A percentile compares a stretch with the other conserved stretches of the same genome.
Conservation (phyloP, 1,140 invertebrate genomes). For the Meloidogyne exigua region DNA sequence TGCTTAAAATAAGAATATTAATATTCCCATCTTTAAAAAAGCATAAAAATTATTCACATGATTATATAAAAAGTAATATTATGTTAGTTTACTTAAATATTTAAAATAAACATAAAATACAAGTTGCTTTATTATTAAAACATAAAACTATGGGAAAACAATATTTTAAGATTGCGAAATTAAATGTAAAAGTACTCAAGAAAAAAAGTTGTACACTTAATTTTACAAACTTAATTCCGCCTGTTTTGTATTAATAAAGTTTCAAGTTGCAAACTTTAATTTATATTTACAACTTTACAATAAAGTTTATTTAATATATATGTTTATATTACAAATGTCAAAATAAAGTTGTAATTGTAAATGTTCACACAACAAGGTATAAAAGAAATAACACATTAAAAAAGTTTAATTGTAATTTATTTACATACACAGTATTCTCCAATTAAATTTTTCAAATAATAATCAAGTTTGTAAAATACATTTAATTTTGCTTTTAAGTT, state of each 20-base stretch:
- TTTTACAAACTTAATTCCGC: too few species aligned
- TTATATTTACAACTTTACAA: too few species aligned
- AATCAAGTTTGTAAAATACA: neutral
- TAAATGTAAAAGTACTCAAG: too few species aligned
- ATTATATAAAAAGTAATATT: neutral
- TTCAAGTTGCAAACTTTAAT: too few species aligned
- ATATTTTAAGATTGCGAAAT: too few species aligned
- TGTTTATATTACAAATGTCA: neutral
- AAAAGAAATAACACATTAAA: neutral
- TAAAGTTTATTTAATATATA: neutral
- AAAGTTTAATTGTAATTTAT: neutral
- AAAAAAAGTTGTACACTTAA: too few species aligned
- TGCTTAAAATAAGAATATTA: neutral
- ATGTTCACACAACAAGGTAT: neutral
- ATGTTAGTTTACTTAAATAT: neutral
- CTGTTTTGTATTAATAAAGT: too few species aligned
- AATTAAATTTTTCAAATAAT: neutral
- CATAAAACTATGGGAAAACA: too few species aligned
- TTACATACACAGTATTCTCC: neutral
- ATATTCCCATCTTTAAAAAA: neutral
- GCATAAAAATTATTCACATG: neutral
- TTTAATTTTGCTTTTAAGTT: conserved; percentile 39
- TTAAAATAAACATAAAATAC: conserved; percentile 2
- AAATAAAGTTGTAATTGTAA: conserved; percentile 7
- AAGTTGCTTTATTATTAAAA: neutral